These are phyloP conservation scores for Acronicta alni DNA, from an alignment of 2,888 invertebrate species.

Conservation along the genomic window DNA sequence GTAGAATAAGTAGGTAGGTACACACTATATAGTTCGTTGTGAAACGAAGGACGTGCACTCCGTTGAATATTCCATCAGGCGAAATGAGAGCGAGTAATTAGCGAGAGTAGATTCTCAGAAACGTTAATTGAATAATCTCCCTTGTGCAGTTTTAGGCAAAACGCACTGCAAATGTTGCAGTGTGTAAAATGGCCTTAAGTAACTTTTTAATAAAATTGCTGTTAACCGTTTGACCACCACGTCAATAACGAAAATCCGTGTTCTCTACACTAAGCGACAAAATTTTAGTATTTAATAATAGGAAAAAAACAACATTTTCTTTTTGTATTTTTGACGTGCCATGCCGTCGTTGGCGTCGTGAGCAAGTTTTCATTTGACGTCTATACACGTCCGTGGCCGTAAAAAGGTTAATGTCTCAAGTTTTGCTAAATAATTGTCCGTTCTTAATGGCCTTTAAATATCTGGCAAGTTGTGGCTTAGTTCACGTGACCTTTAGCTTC, in stretches of 20 bases:
- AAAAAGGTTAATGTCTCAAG: no score
- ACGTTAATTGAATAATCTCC: constrained; percentile 38
- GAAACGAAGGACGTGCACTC: constrained; percentile 47
- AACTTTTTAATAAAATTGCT: not conserved
- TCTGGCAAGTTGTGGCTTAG: constrained; percentile 6
- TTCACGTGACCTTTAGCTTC: constrained; percentile 32
- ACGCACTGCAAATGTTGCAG: not conserved
- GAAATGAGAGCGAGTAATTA: constrained; percentile 63
- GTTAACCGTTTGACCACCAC: no score
- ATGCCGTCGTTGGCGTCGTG: no score
- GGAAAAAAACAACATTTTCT: no score
- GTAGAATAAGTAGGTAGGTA: constrained; percentile 24
- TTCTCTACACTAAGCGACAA: no score
- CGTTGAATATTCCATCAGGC: constrained; percentile 65
- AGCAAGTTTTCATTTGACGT: no score
- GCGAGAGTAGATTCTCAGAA: constrained; percentile 54
- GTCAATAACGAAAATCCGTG: no score
- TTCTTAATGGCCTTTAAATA: constrained; percentile 30
- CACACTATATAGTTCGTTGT: constrained; percentile 11
- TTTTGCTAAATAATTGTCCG: constrained; percentile 28
- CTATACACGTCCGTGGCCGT: no score
- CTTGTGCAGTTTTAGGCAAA: constrained; percentile 16
- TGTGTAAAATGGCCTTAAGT: not conserved
- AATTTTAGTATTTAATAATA: no score
- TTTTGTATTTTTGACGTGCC: no score